phyloP scores from a whole-genome alignment of 2,797 vertebrate species.

The Clarias fuscus region DNA sequence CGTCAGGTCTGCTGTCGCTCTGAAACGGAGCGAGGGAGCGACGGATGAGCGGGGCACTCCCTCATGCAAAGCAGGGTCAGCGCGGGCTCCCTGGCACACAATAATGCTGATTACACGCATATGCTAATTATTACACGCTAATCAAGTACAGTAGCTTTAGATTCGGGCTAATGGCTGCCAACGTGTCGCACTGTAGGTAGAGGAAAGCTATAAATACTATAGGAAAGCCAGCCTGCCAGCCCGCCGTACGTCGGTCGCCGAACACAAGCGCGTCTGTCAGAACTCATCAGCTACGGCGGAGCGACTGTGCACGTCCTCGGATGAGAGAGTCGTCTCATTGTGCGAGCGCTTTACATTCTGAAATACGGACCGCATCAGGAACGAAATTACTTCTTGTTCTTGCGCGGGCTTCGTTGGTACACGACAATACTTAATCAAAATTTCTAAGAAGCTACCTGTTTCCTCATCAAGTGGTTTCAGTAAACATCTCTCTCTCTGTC shows the following conservation, averaged over 20 bases:
- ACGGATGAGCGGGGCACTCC: slow-evolving; percentile 73
- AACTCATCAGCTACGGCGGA: slow-evolving; percentile 47
- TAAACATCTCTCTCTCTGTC: not conserved
- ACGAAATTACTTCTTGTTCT: slow-evolving; percentile 25
- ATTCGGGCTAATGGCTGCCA: slow-evolving; percentile 72
- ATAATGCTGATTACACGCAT: slow-evolving; percentile 87
- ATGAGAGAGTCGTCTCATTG: not conserved
- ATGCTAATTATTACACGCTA: slow-evolving; percentile 85
- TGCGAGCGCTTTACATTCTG: not conserved
- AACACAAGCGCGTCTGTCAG: slow-evolving; percentile 69
- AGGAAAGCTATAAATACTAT: slow-evolving; percentile 71
- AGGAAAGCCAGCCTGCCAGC: slow-evolving; percentile 52
- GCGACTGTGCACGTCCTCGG: slow-evolving; percentile 21
- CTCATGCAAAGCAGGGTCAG: slow-evolving; percentile 84
- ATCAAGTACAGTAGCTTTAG: slow-evolving; percentile 84
- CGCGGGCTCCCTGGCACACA: slow-evolving; percentile 76
- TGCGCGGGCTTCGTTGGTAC: too few relatives aligned
- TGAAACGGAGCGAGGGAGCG: slow-evolving; percentile 38
- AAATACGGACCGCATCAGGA: slow-evolving; percentile 28
- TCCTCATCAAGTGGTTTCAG: not conserved
- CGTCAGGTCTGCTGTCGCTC: slow-evolving; percentile 64
- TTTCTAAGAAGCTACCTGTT: not conserved
- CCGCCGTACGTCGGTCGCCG: slow-evolving; percentile 23
- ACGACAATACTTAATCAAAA: slow-evolving; percentile 16
- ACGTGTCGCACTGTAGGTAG: slow-evolving; percentile 65